Evolutionary conservation across 37 sponge, comb jelly and placozoan genomes (phyloP), one percentile per base, ranked within the genome.

Genomic region (Aplysina aerophoba): DNA sequence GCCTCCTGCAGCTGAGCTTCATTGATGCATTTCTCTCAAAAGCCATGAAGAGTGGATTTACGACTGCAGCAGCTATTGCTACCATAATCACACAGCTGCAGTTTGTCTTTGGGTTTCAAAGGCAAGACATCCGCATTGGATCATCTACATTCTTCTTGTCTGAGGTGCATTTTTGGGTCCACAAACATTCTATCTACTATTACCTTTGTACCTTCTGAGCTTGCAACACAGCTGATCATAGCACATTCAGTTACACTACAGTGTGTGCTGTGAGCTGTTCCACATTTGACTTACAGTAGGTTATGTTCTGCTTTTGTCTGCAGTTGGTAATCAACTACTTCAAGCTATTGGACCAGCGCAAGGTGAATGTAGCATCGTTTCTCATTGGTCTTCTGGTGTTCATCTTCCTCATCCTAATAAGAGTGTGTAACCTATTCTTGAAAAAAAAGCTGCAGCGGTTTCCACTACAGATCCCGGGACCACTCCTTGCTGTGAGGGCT

Each of bases 1-100:
- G 71, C 31, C 13, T 69, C 19, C 71, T 69, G 13, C 71, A 69
- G 34, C 33, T 69, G 71, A 35, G 71, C 17, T 69, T 69, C 33
- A 17, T 69, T 16, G 34, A 69, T 35, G 27, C 13, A 31, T 35
- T 69, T 35, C 34, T 69, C 35, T 69, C 71, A 31, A 35, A 69
- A 4, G 71, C 71, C 28, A 69, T 69, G 71, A 17, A 34, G 71
- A 69, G 71, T 69, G 71, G 71, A n/a, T 69, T 69, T 3, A 69
- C 71, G 1, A 69, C 71, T 30, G 71, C 35, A 31, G 71, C 71
- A 4, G 71, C 71, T 35, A 69, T 69, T 17, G 27, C 71, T 3
- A 69, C 71, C 30, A 69, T 69, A 33, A 69, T 69, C 19, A 17
- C 71, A 24, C 71, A 69, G 34, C 28, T 35, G 34, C 71, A 69